Base-by-base conservation (phyloP, 2,113 vertebrate genomes). In the Kryptolebias marmoratus region DNA sequence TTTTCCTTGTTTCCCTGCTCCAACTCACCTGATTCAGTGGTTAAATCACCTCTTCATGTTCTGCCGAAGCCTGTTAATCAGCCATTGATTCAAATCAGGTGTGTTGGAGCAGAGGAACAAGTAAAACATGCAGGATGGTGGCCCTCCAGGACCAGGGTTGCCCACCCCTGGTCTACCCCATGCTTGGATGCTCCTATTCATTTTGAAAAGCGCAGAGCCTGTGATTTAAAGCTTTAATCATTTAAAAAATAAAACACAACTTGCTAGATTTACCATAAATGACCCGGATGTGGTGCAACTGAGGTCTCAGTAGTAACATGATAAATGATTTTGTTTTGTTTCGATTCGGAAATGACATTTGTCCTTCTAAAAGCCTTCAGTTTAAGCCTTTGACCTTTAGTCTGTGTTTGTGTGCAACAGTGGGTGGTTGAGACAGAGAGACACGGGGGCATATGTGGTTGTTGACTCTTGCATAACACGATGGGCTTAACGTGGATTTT, bases 231-330 rank as follows among this genome's bases (percentile, higher is more conserved):
- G 73, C 67, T 55, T 73, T 78, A 11, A 64, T 50, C 58, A 75
- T 64, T 89, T 61, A 88, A 82, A 89, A 78, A 88, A 82, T 71
- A 52, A 88, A 85, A 77, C n/a, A 28, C 44, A 28, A 48, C 80
- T 68, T 64, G 42, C 53, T 47, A 7, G 54, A 44, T 65, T 22
- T 60, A 73, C 73, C 64, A 55, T 80, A 55, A 77, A 58, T 84
- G 83, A 82, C 87, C 83, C 63, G 73, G 74, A 81, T 82, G 58
- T 28, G 59, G 5, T 44, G 48, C 53, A 7, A 27, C 62, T 70
- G 66, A 70, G 61, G 58, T 61, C 28, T 68, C 44, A 50, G 16
- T 32, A 61, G 56, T 36, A 39, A 12, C 14, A 71, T 58, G 39
- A 53, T 22, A 15, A 31, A 53, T 62, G 10, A 48, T 54, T 62